Conservation (phyloP, 1,140 invertebrate species). For the Teleogryllus occipitalis region DNA sequence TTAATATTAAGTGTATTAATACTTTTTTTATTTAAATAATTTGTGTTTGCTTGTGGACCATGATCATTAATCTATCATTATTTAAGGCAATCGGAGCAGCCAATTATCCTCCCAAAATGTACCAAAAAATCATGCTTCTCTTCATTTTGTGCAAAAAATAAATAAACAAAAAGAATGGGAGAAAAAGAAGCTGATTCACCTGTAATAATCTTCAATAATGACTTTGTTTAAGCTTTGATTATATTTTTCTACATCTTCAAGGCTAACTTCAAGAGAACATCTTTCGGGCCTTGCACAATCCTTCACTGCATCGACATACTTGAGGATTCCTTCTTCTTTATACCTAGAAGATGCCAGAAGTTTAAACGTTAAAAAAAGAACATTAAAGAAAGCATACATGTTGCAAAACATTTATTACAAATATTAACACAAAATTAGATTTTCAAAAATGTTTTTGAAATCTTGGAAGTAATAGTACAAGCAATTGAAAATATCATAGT, state of each 20-base stretch:
- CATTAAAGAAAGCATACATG: not conserved
- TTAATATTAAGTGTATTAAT: no score
- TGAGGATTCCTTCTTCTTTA: conserved; percentile 76
- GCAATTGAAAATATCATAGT: no score
- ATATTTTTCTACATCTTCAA: conserved; percentile 92
- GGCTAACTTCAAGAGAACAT: conserved; percentile 89
- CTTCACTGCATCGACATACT: conserved; percentile 77
- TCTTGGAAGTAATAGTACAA: no score
- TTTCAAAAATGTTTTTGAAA: no score
- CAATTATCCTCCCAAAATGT: no score
- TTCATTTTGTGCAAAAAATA: no score
- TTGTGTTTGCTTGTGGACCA: no score
- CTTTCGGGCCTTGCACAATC: conserved; percentile 81
- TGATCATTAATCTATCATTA: no score
- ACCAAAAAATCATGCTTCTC: no score
- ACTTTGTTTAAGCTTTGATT: conserved; percentile 86
- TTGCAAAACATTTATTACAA: not conserved
- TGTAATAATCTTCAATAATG: conserved; percentile 95
- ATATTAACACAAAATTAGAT: not conserved
- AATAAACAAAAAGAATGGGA: no score
- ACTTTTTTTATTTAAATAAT: no score
- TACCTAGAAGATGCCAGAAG: conserved; percentile 38
- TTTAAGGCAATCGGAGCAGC: no score
- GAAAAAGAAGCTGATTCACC: conserved; percentile 37
- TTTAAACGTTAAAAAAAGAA: not conserved